Conservation (phyloP, 1,140 invertebrate species). For the honey bee (Apis mellifera) region Amel_HAv3.1 CM009931.2:8000501-8001000, state of each 20-base stretch:
- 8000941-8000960: conserved; percentile 58
- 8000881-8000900: conserved; percentile 70
- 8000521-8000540: conserved; percentile 54
- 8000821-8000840: conserved; percentile 44
- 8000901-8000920: conserved; percentile 73
- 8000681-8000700: too few relatives aligned
- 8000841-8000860: conserved; percentile 58
- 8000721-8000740: background rate
- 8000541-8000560: conserved; percentile 56
- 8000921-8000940: conserved; percentile 38
- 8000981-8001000: conserved; percentile 10
- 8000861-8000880: conserved; percentile 74
- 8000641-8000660: background rate
- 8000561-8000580: conserved; percentile 15
- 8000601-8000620: conserved; percentile 5
- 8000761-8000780: background rate
- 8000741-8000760: background rate
- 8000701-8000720: too few relatives aligned
- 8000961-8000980: conserved; percentile 37
- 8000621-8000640: conserved; percentile 8
- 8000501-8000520: conserved; percentile 19
- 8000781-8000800: conserved; percentile 11
- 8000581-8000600: conserved; percentile 44
- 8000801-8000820: conserved; percentile 16
- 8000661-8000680: too few relatives aligned